Conservation (phyloP, 2,888 invertebrate species). For the Nymphalis c-album region DNA sequence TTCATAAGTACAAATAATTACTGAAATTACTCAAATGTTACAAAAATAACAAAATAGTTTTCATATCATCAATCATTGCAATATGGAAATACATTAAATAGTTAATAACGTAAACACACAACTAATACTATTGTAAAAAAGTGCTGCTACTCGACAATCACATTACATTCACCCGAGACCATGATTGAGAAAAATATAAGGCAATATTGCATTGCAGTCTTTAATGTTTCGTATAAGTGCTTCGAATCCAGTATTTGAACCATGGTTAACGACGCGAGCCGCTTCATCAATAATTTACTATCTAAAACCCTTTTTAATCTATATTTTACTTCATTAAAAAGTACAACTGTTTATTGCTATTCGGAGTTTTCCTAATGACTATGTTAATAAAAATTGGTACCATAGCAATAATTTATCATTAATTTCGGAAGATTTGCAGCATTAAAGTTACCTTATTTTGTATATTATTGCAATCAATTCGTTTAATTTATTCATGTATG, state of each 20-base stretch:
- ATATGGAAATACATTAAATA: conserved; percentile 41
- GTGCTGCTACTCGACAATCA: conserved; percentile 20
- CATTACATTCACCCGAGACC: conserved; percentile 28
- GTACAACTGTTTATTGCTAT: background rate
- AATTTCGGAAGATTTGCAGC: conserved; percentile 1
- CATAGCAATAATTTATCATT: background rate
- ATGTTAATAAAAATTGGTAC: conserved; percentile 2
- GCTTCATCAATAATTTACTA: conserved; percentile 8
- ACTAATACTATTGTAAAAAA: conserved; percentile 34
- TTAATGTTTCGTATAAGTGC: conserved; percentile 25
- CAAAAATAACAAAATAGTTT: conserved; percentile 60
- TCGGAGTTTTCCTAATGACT: background rate
- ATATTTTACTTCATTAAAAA: conserved; percentile 1
- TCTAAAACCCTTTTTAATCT: background rate
- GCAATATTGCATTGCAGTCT: conserved; percentile 39
- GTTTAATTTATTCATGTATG: conserved; percentile 12
- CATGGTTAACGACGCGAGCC: conserved; percentile 12
- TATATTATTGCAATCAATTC: conserved; percentile 7
- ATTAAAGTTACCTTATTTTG: conserved; percentile 4
- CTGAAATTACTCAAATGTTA: conserved; percentile 58
- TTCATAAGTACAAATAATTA: conserved; percentile 68
- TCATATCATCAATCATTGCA: conserved; percentile 41
- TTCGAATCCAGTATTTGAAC: conserved; percentile 20
- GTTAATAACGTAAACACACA: conserved; percentile 39
- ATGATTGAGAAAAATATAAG: conserved; percentile 33